Evolutionary conservation across 2,113 vertebrate species (phyloP).

Genomic region (Phylloscopus trochilus): DNA sequence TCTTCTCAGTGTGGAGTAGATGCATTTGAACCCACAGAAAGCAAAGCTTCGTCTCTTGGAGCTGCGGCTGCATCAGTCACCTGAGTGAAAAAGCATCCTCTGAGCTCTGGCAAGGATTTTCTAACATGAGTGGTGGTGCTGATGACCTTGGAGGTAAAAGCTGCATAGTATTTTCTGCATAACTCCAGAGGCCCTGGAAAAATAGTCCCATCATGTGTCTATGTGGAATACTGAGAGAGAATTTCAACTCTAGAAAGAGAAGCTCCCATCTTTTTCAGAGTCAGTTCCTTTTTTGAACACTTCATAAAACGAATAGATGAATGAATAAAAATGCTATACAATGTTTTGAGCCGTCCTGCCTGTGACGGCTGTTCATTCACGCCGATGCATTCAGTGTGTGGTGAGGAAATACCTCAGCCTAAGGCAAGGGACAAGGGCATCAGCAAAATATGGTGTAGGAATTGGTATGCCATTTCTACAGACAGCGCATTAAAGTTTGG

Average conservation of each 20-base stretch:
- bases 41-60: not conserved
- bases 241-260: not conserved
- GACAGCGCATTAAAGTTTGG: accelerated
- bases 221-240: not conserved
- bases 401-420: accelerated
- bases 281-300: not conserved
- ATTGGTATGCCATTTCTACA: accelerated
- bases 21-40: not conserved
- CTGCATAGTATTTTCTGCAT: accelerated
- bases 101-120: not conserved
- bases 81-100: not conserved
- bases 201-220: not conserved
- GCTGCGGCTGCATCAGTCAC: not conserved
- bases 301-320: not conserved
- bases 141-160: not conserved
- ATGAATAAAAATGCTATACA: not conserved
- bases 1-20: accelerated
- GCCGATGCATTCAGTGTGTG: accelerated
- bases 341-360: not conserved
- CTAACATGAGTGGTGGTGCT: not conserved
- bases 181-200: not conserved
- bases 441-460: accelerated
- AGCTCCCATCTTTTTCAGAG: not conserved
- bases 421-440: not conserved
- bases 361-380: accelerated